Base-by-base conservation (phyloP, 2,888 invertebrate genomes). In the Nemoura dubitans region DNA sequence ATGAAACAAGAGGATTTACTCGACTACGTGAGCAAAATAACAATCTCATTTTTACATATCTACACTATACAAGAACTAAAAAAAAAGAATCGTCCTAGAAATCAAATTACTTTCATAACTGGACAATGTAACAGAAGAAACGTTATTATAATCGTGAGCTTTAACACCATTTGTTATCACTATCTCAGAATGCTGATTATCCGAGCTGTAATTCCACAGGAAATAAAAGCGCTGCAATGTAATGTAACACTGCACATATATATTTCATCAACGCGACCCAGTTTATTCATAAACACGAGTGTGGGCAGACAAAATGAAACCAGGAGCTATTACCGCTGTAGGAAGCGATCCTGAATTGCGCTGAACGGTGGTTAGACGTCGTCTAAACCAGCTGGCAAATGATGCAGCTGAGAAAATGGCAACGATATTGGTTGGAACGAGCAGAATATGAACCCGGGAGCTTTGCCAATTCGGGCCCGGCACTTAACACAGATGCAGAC, bases 221-320 rank as follows among this genome's bases (percentile, higher is more conserved):
- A 59, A 59, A 59, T 59, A 59, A 59, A 59, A 59, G 16, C 10
- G 1, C 14, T 16, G 2, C 1, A 59, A 59, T 59, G 59, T 59
- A 59, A 21, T 59, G 59, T 21, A 59, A 59, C 59, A 59, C 59
- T 21, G 21, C 16, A 36, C 10, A 36, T 36, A 36, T 10, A 59
- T 59, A 59, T 59, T 59, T 59, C 59, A 59, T 59, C 59, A 21
- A 21, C 21, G 59, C 59, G 59, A 59, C 59, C 59, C 21, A 59
- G 59, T 59, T 59, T 59, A 59, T 59, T 59, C 59, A 59, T 59
- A 59, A 59, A 59, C 59, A 59, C 59, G 59, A 59, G 59, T 59
- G 10, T 14, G 21, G 14, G 59, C 2, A 59, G 59, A 59, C 16
- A 21, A 59, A 59, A 59, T 59, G 59, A 59, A 59, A 59, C 59